Percentiles rank a stretch among this genome's conserved stretches.
phyloP scores from a whole-genome alignment of 2,113 vertebrate genomes.

The Pandion haliaetus region DNA sequence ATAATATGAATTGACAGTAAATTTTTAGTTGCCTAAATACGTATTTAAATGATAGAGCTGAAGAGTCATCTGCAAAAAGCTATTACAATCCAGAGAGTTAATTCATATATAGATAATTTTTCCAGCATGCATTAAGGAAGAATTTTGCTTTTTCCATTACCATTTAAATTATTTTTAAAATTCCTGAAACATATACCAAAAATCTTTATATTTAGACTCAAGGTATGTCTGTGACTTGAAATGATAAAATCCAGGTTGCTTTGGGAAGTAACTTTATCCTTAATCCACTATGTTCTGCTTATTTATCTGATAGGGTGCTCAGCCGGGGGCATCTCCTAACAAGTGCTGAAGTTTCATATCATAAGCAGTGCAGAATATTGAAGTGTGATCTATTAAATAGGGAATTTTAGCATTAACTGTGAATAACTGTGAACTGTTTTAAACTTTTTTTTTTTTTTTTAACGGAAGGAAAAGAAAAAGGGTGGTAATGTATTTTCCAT shows the following conservation, averaged over 20 bases:
- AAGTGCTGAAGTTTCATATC: constrained; percentile 37
- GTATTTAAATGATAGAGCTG: constrained; percentile 13
- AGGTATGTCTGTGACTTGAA: neutral
- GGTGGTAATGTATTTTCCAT: neutral
- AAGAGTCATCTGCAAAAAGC: constrained; percentile 55
- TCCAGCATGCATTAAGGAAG: neutral
- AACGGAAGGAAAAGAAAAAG: neutral
- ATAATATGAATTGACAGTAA: constrained; percentile 61
- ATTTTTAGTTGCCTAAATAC: constrained; percentile 57
- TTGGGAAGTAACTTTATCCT: neutral
- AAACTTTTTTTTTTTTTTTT: neutral
- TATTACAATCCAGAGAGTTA: constrained; percentile 34
- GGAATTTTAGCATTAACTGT: neutral
- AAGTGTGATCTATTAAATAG: neutral
- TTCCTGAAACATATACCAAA: neutral
- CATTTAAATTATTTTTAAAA: constrained; percentile 10
- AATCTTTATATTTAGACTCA: neutral
- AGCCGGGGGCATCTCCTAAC: neutral
- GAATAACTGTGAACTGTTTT: neutral
- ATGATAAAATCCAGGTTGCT: neutral
- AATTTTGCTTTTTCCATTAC: neutral
- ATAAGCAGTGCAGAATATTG: neutral
- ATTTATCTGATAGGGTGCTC: neutral
- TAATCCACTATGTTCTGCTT: neutral
- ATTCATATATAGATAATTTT: constrained; percentile 41